phyloP scores from a whole-genome alignment of 2,797 vertebrate genomes.

The Kryptolebias ocellatus region DNA sequence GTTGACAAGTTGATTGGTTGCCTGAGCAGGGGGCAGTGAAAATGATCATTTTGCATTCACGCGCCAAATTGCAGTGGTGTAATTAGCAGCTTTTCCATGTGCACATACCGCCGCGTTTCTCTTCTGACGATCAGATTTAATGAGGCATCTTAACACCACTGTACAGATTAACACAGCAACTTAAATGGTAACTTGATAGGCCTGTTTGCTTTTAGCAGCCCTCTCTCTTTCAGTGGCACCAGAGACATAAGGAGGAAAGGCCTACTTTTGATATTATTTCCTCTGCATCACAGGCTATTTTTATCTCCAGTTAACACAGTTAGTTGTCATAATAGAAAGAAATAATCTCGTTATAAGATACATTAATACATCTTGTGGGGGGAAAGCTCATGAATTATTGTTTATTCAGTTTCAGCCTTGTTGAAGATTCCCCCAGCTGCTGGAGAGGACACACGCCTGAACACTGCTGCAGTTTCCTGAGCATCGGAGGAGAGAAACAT shows the following conservation, averaged over 20 bases:
- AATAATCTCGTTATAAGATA: neutral
- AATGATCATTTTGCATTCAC: conserved; percentile 62
- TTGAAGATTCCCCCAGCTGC: too few relatives aligned
- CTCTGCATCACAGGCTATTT: neutral
- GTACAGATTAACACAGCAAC: conserved; percentile 64
- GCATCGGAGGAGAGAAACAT: too few relatives aligned
- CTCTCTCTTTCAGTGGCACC: conserved; percentile 34
- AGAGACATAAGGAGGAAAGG: conserved; percentile 21
- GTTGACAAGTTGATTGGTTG: conserved; percentile 69
- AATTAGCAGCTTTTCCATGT: conserved; percentile 62
- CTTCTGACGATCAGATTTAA: conserved; percentile 65
- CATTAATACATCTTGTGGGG: too few relatives aligned
- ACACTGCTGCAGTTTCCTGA: too few relatives aligned
- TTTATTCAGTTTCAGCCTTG: too few relatives aligned
- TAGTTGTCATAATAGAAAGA: neutral
- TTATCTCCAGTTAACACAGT: neutral
- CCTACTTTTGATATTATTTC: neutral
- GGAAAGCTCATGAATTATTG: too few relatives aligned
- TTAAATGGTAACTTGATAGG: conserved; percentile 50
- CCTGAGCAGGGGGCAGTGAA: conserved; percentile 48
- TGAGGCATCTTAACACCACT: conserved; percentile 58
- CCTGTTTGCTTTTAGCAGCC: conserved; percentile 49
- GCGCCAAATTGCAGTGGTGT: conserved; percentile 47
- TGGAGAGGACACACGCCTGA: too few relatives aligned
- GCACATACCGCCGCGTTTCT: conserved; percentile 25